Conservation (phyloP, 30 jellyfish, hydroid and myxozoan species). For the Aurelia aurita complex sp. Pacific region DNA sequence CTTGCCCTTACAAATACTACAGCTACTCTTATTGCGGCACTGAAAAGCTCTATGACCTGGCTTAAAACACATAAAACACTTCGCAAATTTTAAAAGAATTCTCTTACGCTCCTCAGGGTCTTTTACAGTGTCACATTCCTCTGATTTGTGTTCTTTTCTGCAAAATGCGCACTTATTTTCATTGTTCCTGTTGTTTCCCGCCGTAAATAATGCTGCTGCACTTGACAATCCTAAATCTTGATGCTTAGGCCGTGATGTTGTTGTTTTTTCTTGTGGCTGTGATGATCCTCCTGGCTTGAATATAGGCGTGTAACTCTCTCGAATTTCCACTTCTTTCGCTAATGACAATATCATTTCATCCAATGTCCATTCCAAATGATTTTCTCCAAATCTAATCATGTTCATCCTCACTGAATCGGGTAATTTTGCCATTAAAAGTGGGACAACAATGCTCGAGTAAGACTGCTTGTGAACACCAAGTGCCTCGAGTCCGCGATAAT, state of each 20-base stretch:
- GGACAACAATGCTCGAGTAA: conserved; percentile 12
- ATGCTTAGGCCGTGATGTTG: not conserved
- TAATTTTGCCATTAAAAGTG: conserved; percentile 9
- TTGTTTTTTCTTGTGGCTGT: not conserved
- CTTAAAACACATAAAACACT: conserved; percentile 7
- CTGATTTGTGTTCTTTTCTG: conserved; percentile 6
- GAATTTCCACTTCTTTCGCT: conserved; percentile 8
- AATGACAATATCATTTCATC: conserved; percentile 10
- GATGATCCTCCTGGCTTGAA: not conserved
- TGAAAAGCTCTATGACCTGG: not conserved
- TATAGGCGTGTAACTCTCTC: conserved; percentile 11
- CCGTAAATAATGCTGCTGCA: conserved; percentile 23
- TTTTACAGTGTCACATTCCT: conserved; percentile 2
- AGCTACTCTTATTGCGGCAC: not conserved
- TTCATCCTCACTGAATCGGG: conserved; percentile 8
- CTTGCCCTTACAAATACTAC: too few species aligned
- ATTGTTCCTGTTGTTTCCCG: not conserved
- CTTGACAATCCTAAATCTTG: not conserved
- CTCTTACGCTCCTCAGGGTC: not conserved
- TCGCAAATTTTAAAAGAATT: conserved; percentile 10
- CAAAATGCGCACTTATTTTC: conserved; percentile 14
- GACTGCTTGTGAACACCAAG: not conserved
- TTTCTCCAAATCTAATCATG: conserved; percentile 19
- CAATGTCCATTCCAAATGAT: conserved; percentile 27
- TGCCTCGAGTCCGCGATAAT: too few species aligned